Evolutionary conservation across 2,797 vertebrate genomes (phyloP), one percentile per base, ranked within the genome.

Genomic region (Enteromius unitaeniatus): DNA sequence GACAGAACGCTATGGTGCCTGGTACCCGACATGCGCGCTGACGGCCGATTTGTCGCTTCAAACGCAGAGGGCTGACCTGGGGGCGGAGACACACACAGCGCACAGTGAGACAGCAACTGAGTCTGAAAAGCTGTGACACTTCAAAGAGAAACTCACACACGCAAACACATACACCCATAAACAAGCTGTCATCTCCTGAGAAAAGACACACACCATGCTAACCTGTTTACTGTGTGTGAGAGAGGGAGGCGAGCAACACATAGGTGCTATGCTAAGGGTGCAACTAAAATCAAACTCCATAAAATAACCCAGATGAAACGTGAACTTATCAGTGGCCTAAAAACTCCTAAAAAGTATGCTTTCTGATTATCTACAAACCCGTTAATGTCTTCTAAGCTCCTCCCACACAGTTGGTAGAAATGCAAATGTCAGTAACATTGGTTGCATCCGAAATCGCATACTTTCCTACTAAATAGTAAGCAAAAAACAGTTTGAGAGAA

Each of bases 31-130:
- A 82, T 87, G 73, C 34, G 49, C n/a, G 83, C 47, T 86, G 89
- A 90, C 83, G 77, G 85, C 60, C 81, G 81, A 89, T 90, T 88
- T 90, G 88, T 89, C 83, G 82, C 85, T 88, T 90, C 87, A 90
- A 88, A 88, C 83, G 64, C 81, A 76, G 73, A 67, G 85, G 85
- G 83, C 84, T 88, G 88, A 88, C 88, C 88, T 47, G 70, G 68
- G 78, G 82, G 88, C 42, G 79, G 86, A 88, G 84, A 89, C 85
- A 83, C 81, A 74, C 80, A 72, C 81, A 81, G 87, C 49, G 84
- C 70, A 34, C 34, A 31, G 75, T 85, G 77, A 83, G 81, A 81
- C 62, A 34, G 49, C 78, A 86, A 78, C 86, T 69, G 83, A 85
- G 86, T 62, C 86, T 87, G 83, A 85, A 78, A 81, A 68, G 78